phyloP scores from a whole-genome alignment of 2,113 vertebrate species.

The Dicentrarchus labrax region DNA sequence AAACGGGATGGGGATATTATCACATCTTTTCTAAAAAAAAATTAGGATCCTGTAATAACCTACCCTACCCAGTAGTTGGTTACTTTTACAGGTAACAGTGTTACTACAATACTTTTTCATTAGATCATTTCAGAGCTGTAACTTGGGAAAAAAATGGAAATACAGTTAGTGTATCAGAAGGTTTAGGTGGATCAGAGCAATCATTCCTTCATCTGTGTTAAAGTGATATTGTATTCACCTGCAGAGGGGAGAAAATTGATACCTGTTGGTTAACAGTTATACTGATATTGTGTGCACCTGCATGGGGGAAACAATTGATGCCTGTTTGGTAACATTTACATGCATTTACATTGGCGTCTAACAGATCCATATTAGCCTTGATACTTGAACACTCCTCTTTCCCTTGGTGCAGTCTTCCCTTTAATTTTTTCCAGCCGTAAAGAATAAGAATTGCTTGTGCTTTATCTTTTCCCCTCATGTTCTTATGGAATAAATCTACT shows the following conservation, averaged over 20 bases:
- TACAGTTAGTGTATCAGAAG: not conserved
- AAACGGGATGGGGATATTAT: not conserved
- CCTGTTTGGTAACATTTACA: not conserved
- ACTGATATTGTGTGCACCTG: not conserved
- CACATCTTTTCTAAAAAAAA: too few relatives aligned
- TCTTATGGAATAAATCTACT: not conserved
- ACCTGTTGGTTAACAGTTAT: not conserved
- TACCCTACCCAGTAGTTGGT: not conserved
- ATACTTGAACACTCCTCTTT: not conserved
- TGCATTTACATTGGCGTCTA: not conserved
- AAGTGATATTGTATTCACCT: not conserved
- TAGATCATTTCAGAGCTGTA: not conserved
- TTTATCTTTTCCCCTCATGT: not conserved
- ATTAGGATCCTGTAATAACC: not conserved
- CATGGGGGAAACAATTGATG: not conserved
- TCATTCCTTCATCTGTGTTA: not conserved
- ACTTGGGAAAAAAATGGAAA: not conserved
- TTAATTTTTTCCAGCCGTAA: not conserved
- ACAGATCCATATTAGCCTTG: too few relatives aligned
- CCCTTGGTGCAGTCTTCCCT: too few relatives aligned
- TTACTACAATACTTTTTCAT: not conserved
- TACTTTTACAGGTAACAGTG: not conserved
- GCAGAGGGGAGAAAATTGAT: not conserved
- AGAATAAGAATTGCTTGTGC: not conserved
- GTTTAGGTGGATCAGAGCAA: not conserved